Base-by-base conservation (phyloP, 2,888 invertebrate genomes). In the Oxystoma pomonae region DNA sequence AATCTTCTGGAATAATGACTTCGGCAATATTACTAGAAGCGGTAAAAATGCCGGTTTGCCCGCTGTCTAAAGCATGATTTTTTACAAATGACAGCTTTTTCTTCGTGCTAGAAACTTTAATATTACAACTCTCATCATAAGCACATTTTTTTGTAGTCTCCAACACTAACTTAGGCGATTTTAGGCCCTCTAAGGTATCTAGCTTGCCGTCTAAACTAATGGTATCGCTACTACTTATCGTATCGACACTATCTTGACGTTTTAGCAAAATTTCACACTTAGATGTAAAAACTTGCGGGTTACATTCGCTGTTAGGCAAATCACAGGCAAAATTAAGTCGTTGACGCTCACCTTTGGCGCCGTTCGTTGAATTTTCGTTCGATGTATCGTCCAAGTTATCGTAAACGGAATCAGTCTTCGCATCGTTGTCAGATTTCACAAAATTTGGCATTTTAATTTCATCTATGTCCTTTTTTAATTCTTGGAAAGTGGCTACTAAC, bases 81-180 rank as follows among this genome's bases (percentile, higher is more conserved):
- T 35, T 35, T 7, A 35, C 35, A 35, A 3, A 35, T 7, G 35
- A 35, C 35, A 35, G 12, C 12, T 35, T 35, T 35, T 35, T 35
- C 3, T 35, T 35, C 12, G 12, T 7, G 12, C 12, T 35, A 7
- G 3, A 7, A 7, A 35, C 35, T 12, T 35, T 12, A 3, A 7
- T 3, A 7, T 35, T 35, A n/a, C n/a, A n/a, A 35, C 35, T 35
- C 3, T 12, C 12, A 35, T 35, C 35, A 35, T 21, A 35, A 1
- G 67, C 65, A 58, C 70, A 72, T 49, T 68, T 70, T 58, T 62
- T 68, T 1, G 71, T 67, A 3, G 73, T 73, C 65, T 75, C 75
- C 67, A 77, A 65, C 53, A 80, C 80, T 65, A 80, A 69, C 66
- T 73, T 77, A 1, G 80, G 80, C 19, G 79, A 79, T 69, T 77